Percentiles rank a stretch among this genome's conserved stretches.
Conservation (phyloP, 2,888 invertebrate species). For the Nomada hirtipes region DNA sequence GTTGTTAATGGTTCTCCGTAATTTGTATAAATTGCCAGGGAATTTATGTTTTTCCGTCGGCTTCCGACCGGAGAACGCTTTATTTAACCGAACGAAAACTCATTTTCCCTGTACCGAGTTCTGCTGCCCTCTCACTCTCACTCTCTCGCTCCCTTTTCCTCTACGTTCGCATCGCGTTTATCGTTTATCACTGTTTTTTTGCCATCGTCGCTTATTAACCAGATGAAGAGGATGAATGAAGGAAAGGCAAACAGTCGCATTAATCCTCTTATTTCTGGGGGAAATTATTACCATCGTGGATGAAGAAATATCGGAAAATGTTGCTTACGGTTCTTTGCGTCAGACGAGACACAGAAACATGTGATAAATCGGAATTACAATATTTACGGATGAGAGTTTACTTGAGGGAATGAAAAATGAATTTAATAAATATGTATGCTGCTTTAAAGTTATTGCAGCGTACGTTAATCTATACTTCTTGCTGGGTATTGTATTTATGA, state of each 20-base stretch:
- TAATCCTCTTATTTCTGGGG: background rate
- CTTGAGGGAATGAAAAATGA: too few relatives aligned
- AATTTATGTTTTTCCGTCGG: conserved; percentile 75
- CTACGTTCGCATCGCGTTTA: conserved; percentile 16
- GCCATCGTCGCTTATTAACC: conserved; percentile 23
- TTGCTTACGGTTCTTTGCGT: too few relatives aligned
- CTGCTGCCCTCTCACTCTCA: background rate
- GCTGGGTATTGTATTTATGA: too few relatives aligned
- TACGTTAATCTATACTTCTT: too few relatives aligned
- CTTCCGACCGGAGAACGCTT: conserved; percentile 29
- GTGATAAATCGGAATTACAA: too few relatives aligned
- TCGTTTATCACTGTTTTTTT: conserved; percentile 35
- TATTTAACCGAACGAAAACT: conserved; percentile 52
- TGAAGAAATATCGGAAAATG: too few relatives aligned
- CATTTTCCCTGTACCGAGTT: conserved; percentile 37
- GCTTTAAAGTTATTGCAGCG: too few relatives aligned
- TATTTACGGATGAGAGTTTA: too few relatives aligned
- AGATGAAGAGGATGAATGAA: background rate
- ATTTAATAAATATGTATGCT: too few relatives aligned
- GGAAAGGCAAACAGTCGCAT: background rate
- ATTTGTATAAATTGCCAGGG: conserved; percentile 77
- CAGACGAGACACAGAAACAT: too few relatives aligned
- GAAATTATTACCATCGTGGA: too few relatives aligned
- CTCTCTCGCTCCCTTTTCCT: background rate
- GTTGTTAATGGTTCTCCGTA: conserved; percentile 76